These are phyloP conservation scores for Delia radicum DNA, from an alignment of 1,140 invertebrate genomes.

Conservation along the genomic window DNA sequence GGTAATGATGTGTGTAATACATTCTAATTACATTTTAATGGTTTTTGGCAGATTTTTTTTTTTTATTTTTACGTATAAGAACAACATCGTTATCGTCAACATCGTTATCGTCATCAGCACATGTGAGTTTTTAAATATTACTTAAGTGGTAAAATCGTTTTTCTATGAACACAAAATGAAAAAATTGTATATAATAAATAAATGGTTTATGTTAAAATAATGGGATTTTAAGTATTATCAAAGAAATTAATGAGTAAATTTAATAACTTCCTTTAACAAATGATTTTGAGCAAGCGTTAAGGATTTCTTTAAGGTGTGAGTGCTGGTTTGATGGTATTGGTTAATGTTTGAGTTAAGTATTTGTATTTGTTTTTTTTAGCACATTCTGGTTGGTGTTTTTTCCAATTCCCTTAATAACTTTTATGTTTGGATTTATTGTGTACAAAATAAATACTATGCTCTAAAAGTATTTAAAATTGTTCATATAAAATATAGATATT, in stretches of 20 bases:
- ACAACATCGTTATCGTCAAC: not conserved
- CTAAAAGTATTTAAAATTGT: too few species aligned
- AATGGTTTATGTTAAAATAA: not conserved
- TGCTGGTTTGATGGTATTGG: not conserved
- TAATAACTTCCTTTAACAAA: not conserved
- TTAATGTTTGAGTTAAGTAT: not conserved
- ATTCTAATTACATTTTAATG: conserved; percentile 5
- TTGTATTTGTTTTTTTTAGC: not conserved
- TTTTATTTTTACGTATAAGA: not conserved
- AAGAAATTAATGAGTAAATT: not conserved
- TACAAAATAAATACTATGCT: too few species aligned
- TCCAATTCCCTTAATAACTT: not conserved
- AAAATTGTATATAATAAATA: not conserved
- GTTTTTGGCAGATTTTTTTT: not conserved
- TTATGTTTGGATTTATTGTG: not conserved
- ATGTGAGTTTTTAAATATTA: not conserved
- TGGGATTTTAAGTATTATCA: not conserved
- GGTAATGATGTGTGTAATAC: conserved; percentile 4
- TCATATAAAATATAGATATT: too few species aligned
- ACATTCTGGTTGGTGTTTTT: not conserved
- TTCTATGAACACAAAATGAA: not conserved
- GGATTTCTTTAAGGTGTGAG: not conserved
- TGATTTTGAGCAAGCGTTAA: not conserved
- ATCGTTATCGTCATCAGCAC: not conserved
- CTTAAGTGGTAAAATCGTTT: not conserved